Base-by-base conservation (phyloP, 2,113 vertebrate genomes). In the Pantherophis guttatus region DNA sequence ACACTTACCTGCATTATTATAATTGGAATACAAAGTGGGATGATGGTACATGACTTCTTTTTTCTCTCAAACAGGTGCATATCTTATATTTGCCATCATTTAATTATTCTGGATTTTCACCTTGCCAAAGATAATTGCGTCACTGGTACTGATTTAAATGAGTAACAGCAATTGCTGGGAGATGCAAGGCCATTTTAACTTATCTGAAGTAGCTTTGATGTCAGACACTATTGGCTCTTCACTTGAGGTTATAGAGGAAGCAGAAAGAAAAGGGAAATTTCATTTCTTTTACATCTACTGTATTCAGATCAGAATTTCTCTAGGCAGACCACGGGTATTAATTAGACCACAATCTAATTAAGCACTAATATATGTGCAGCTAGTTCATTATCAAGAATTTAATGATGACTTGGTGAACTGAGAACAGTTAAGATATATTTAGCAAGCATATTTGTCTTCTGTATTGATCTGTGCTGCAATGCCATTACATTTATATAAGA, bases 11-110 rank as follows among this genome's bases (percentile, higher is more conserved):
- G 3, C 44, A 24, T 52, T 87, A 53, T 87, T 48, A 29, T 92
- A 52, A 33, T 44, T 87, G 50, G n/a, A 87, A 53, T 58, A 48
- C 23, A 59, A 91, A 50, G 5, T 39, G n/a, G 10, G 5, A 54
- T 75, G 13, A 26, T 85, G 52, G 2, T 3, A 19, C 33, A 59
- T 50, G 19, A 52, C 5, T 90, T 59, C 24, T 92, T 95, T 87
- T 57, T 95, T 93, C 94, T 93, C 70, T 94, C 90, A 87, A 96
- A 93, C 91, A 55, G 81, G 48, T 54, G 93, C 55, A 90, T 93
- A 2, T 24, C 92, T 93, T 87, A 50, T 89, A 4, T 33, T 91
- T 94, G 91, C 26, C 94, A 86, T 85, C 33, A 94, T 86, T 62
- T 12, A 26, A 19, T 12, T 93, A 93, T 93, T n/a, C 87, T 90